phyloP scores from a whole-genome alignment of 2,888 invertebrate species.

The Nebria brevicollis region DNA sequence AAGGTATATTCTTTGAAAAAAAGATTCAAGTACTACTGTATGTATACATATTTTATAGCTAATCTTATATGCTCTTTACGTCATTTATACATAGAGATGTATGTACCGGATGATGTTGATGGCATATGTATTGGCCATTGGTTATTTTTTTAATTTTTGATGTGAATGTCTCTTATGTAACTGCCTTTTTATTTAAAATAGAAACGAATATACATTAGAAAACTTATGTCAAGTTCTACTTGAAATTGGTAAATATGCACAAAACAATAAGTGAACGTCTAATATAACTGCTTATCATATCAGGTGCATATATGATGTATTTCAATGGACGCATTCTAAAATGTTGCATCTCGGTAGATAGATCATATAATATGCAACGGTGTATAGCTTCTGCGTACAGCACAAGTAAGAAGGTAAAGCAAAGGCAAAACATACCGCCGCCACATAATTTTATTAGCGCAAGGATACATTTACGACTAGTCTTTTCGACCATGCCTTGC shows the following conservation, averaged over 20 bases:
- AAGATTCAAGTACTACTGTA: neutral
- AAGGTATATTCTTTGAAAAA: neutral
- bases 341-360: neutral
- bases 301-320: neutral
- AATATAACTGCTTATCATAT: neutral
- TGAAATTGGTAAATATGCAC: neutral
- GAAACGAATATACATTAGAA: neutral
- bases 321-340: neutral
- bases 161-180: no score
- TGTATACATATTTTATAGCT: conserved; percentile 15
- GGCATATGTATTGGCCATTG: neutral
- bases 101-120: neutral
- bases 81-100: neutral
- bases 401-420: neutral
- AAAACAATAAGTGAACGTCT: neutral
- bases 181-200: neutral
- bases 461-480: conserved; percentile 36
- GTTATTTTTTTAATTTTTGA: neutral
- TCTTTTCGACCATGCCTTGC: conserved; percentile 26
- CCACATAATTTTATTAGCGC: conserved; percentile 38
- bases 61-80: conserved; percentile 16
- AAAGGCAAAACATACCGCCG: neutral
- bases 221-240: neutral
- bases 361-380: conserved; percentile 8
- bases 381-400: neutral